A percentile compares a stretch with the other conserved stretches of the same genome.
Conservation (phyloP, 2,797 vertebrate genomes). For the Numenius phaeopus region DNA sequence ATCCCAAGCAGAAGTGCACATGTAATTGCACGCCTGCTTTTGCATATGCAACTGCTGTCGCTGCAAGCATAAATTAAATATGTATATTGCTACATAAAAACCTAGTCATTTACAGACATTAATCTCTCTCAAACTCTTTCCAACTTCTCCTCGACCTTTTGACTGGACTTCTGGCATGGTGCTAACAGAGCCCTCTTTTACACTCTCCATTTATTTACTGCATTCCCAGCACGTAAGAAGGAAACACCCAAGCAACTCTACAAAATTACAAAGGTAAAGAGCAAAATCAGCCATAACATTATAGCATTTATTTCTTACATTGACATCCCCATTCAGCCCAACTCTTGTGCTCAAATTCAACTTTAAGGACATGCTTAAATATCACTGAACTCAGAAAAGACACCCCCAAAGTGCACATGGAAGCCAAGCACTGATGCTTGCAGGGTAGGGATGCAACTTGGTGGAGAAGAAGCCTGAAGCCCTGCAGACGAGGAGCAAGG, state of each 20-base stretch:
- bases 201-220: background rate
- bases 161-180: background rate
- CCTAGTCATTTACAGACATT: conserved; percentile 15
- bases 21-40: conserved; percentile 42
- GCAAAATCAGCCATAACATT: background rate
- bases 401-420: background rate
- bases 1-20: conserved; percentile 23
- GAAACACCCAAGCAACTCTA: background rate
- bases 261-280: background rate
- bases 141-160: background rate
- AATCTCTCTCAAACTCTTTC: conserved; percentile 28
- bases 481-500: background rate
- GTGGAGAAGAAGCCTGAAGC: background rate
- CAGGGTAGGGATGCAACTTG: fast-evolving
- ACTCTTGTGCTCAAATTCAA: background rate
- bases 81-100: conserved; percentile 56
- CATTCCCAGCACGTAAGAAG: background rate
- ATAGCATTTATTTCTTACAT: background rate
- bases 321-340: background rate
- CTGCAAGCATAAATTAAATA: conserved; percentile 59
- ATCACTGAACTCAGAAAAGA: background rate
- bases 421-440: background rate
- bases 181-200: conserved; percentile 14
- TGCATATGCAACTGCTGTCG: conserved; percentile 53
- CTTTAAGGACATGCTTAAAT: background rate